Evolutionary conservation across 2,797 vertebrate genomes (phyloP).

Genomic region (Labroides dimidiatus): DNA sequence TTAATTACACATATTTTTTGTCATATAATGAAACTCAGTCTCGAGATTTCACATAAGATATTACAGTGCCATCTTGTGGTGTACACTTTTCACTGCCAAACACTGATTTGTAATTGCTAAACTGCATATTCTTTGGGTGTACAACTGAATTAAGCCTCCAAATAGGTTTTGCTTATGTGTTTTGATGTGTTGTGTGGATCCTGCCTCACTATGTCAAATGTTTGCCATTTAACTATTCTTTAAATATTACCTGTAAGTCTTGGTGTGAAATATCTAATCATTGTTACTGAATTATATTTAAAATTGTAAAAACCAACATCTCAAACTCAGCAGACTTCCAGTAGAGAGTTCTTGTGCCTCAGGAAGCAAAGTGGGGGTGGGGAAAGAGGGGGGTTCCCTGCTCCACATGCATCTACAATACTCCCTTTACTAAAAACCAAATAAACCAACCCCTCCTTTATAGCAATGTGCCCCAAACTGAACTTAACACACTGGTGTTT

Average conservation of each 20-base stretch:
- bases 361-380: constrained; percentile 69
- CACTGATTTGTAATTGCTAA: constrained; percentile 16
- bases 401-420: constrained; percentile 69
- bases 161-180: neutral
- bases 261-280: neutral
- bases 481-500: constrained; percentile 11
- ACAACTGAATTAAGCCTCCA: neutral
- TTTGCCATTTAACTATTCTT: neutral
- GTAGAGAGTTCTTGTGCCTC: constrained; percentile 47
- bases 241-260: neutral
- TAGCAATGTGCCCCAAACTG: constrained; percentile 26
- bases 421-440: constrained; percentile 77
- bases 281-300: neutral
- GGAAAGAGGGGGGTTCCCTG: constrained; percentile 37
- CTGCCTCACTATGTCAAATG: neutral
- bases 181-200: neutral
- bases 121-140: constrained; percentile 1
- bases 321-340: constrained; percentile 14
- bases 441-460: constrained; percentile 65
- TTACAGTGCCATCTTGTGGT: constrained; percentile 75
- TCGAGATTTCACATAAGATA: constrained; percentile 40
- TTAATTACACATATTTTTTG: constrained; percentile 19
- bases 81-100: constrained; percentile 35
- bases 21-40: constrained; percentile 42
- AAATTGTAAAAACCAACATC: neutral